Base-by-base conservation (phyloP, 2,888 invertebrate genomes). In the Prostheceraeus crozeri region DNA sequence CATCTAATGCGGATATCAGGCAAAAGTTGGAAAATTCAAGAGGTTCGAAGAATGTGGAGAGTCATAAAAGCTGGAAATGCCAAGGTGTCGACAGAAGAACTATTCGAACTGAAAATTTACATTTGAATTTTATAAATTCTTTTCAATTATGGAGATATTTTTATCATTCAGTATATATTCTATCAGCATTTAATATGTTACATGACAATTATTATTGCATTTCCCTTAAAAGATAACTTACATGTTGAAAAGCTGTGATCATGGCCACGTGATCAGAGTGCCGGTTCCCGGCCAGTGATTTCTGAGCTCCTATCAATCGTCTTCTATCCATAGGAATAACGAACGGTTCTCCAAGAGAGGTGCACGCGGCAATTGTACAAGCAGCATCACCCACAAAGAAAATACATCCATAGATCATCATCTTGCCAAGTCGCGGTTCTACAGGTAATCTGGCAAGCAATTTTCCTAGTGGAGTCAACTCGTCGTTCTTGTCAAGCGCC, bases 231-330 rank as follows among this genome's bases (percentile, higher is more conserved):
- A n/a, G n/a, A n/a, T n/a, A n/a, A n/a, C n/a, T n/a, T n/a, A n/a
- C n/a, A n/a, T n/a, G n/a, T 78, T 91, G 87, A 71, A 87, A 89
- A 6, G 88, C 93, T 67, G 88, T 87, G 23, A 96, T 79, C 84
- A 93, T 86, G 1, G 94, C 93, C 14, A 94, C 84, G 72, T 96
- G 96, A 76, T 98, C 98, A 2, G 91, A 91, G 69, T 83, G 86
- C 48, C 89, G 80, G 57, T 83, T 84, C 0, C 93, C 94, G 1
- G 87, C 85, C 64, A 96, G 81, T 23, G 19, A 23, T 10, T 33
- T 23, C 31, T 45, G 52, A 96, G 94, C 66, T 87, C 86, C 67
- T 83, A 83, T 84, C 62, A 96, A 79, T 14, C 90, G 80, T 3
- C 86, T 81, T 54, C 78, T 74, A 66, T 79, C 78, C 65, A 70